A percentile compares a stretch with the other conserved stretches of the same genome.
These are phyloP conservation scores for Abramis brama DNA, from an alignment of 2,113 vertebrate genomes.

Conservation along the genomic window DNA sequence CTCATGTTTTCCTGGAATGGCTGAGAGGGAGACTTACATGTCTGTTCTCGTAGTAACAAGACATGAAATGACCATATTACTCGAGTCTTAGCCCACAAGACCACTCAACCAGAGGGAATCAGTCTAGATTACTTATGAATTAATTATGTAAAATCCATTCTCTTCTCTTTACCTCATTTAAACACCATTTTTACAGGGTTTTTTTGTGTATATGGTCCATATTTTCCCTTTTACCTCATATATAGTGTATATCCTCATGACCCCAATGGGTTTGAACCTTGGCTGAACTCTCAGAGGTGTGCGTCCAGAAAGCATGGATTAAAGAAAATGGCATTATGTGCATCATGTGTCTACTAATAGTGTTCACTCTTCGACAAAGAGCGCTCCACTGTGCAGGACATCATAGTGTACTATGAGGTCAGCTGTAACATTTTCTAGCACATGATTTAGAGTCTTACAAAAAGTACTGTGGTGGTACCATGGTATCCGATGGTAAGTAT, in stretches of 20 bases:
- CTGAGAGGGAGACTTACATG: not conserved
- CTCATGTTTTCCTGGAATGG: slow-evolving; percentile 46
- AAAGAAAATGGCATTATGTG: not conserved
- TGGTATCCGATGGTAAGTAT: not conserved
- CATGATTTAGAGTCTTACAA: not conserved
- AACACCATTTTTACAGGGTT: not conserved
- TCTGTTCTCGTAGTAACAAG: not conserved
- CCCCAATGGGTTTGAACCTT: not conserved
- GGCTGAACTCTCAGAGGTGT: not conserved
- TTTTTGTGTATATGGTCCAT: not conserved
- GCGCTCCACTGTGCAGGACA: not conserved
- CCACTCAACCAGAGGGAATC: not conserved
- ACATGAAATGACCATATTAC: not conserved
- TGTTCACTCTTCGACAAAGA: not conserved
- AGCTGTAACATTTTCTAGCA: not conserved
- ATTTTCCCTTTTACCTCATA: not conserved
- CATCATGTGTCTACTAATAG: slow-evolving; percentile 24
- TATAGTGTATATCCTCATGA: not conserved
- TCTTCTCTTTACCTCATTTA: not conserved
- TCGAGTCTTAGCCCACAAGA: not conserved
- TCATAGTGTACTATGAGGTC: not conserved
- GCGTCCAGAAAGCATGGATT: not conserved
- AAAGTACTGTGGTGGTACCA: not conserved
- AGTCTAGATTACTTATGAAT: not conserved
- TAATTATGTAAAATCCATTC: not conserved